Percentiles rank a stretch among this genome's conserved stretches.
phyloP scores from a whole-genome alignment of 2,113 vertebrate species.

The Gasterosteus nipponicus region DNA sequence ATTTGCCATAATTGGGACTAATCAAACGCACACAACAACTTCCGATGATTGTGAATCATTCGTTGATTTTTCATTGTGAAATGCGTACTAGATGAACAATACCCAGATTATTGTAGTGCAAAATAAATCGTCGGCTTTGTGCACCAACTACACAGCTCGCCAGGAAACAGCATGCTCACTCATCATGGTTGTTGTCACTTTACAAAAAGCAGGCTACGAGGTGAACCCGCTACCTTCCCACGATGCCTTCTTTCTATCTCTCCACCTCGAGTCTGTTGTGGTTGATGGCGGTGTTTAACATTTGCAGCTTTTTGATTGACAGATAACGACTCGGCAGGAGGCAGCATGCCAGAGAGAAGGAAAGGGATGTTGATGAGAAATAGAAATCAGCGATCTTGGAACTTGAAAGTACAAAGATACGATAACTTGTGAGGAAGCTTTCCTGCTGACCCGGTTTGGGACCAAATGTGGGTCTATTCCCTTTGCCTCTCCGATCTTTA shows the following conservation, averaged over 20 bases:
- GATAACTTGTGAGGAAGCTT: conserved; percentile 21
- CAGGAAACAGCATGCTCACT: background rate
- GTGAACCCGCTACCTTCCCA: conserved; percentile 31
- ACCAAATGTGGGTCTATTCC: background rate
- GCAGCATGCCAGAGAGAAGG: conserved; percentile 37
- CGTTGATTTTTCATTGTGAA: background rate
- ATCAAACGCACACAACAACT: background rate
- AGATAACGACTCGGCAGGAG: conserved; percentile 55
- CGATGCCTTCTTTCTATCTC: conserved; percentile 20
- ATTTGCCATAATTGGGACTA: background rate
- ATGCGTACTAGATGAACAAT: background rate
- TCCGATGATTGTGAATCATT: background rate
- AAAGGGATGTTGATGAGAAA: conserved; percentile 12
- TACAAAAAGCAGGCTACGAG: conserved; percentile 20
- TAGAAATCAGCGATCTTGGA: conserved; percentile 45
- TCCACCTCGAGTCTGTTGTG: conserved; percentile 37
- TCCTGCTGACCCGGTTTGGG: background rate
- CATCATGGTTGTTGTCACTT: conserved; percentile 12
- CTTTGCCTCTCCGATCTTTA: too few relatives aligned
- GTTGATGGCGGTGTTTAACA: conserved; percentile 54
- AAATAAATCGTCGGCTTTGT: background rate
- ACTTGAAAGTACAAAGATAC: conserved; percentile 11
- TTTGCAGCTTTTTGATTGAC: conserved; percentile 55
- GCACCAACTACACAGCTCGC: background rate
- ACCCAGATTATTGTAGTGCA: background rate